A percentile compares a stretch with the other conserved stretches of the same genome.
Conservation (phyloP, 2,888 invertebrate genomes). For the Vanessa cardui region DNA sequence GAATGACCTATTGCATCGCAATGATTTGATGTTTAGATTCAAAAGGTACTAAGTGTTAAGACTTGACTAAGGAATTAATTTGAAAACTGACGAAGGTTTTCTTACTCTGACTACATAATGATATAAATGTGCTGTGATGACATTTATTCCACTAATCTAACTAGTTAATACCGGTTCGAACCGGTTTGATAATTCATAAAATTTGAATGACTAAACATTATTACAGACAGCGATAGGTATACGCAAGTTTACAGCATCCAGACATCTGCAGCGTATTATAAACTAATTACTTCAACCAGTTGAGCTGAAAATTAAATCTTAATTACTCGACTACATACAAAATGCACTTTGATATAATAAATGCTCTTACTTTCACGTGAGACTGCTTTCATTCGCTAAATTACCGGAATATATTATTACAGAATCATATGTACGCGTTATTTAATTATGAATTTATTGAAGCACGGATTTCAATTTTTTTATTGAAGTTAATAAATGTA, state of each 20-base stretch:
- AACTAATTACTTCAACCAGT: slow-evolving; percentile 38
- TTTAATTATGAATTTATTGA: slow-evolving; percentile 7
- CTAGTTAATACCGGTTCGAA: background rate
- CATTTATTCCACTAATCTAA: too few species aligned
- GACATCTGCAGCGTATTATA: slow-evolving; percentile 24
- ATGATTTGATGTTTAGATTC: too few species aligned
- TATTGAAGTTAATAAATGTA: background rate
- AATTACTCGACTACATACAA: slow-evolving; percentile 37
- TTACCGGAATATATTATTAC: slow-evolving; percentile 3
- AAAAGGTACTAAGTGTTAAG: too few species aligned
- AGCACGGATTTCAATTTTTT: background rate
- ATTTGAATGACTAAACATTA: background rate
- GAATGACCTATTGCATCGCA: too few species aligned
- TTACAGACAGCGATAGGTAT: background rate
- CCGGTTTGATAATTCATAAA: background rate
- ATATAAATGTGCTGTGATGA: too few species aligned
- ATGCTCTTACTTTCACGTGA: slow-evolving; percentile 20
- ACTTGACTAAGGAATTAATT: too few species aligned
- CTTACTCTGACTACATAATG: too few species aligned
- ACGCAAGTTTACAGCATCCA: background rate
- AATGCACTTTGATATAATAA: slow-evolving; percentile 35
- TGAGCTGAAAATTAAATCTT: slow-evolving; percentile 42
- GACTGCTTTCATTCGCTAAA: slow-evolving; percentile 12
- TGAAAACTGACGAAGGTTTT: too few species aligned
- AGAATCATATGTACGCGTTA: background rate